Base-by-base conservation (phyloP, 2,113 vertebrate genomes). In the Panthera leo region DNA sequence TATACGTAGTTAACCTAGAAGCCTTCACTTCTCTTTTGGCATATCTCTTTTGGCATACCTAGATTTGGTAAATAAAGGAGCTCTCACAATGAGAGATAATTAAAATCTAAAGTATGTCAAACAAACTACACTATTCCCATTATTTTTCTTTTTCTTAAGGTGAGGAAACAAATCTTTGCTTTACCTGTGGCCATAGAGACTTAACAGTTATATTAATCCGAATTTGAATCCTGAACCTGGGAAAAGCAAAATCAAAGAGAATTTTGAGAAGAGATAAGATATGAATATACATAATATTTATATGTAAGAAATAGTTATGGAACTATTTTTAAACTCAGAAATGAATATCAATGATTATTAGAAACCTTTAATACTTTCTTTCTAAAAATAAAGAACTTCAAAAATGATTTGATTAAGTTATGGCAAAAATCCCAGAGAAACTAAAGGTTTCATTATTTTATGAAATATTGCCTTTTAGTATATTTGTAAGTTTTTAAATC, bases 1-100 rank as follows among this genome's bases (percentile, higher is more conserved):
- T 86, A 75, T 58, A 11, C 1, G 39, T 79, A 86, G 94, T 96
- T 98, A 90, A 79, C 25, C 27, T 86, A 92, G 42, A 65, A 87
- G 25, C 83, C 13, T 93, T 97, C 25, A 87, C 5, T 95, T 80
- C 42, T 55, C 18, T 87, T 78, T 78, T 39, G 29, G 36, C 31
- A 85, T 83, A 90, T 65, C 18, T 10, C 70, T 89, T 87, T 18
- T 80, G 86, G 75, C 92, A 51, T 85, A 29, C 5, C 0, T 70
- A 61, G 15, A 82, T 70, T 95, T 93, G 12, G 5, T 65, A 90
- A 91, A 94, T 34, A 85, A 71, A 71, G n/a, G 2, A 79, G 11
- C 6, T 73, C 6, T 89, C 61, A 90, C n/a, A 55, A 90, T 75
- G 27, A 61, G 16, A 87, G 84, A 18, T 79, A 68, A 70, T 67